These are phyloP conservation scores for Oostethus manadensis DNA, from an alignment of 2,113 vertebrate genomes.

Conservation along the genomic window DNA sequence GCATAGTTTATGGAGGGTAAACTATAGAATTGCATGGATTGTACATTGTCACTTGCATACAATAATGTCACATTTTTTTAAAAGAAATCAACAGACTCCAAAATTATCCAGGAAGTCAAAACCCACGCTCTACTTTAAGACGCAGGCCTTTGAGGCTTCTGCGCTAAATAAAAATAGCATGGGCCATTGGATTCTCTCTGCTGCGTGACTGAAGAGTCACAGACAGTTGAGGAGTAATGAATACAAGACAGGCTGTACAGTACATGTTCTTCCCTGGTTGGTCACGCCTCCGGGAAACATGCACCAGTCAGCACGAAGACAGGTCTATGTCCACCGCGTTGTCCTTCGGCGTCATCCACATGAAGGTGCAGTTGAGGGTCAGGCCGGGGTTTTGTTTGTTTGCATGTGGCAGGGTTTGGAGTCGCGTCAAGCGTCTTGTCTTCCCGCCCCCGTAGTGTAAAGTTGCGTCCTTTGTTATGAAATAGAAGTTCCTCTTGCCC, in stretches of 20 bases:
- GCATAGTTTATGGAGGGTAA: too few species aligned
- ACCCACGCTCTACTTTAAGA: neutral
- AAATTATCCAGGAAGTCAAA: too few species aligned
- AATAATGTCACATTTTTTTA: too few species aligned
- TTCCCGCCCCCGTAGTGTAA: neutral
- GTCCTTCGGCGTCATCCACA: neutral
- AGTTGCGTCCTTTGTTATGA: neutral
- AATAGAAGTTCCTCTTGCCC: neutral
- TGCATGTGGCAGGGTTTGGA: constrained; percentile 4
- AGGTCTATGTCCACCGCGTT: neutral
- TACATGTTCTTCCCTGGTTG: neutral
- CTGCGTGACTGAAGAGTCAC: neutral
- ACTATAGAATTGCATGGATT: too few species aligned
- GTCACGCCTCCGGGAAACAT: neutral
- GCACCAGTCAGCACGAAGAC: neutral
- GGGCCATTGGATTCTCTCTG: neutral
- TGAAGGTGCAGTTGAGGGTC: constrained; percentile 14
- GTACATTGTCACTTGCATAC: too few species aligned
- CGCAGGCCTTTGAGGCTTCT: neutral
- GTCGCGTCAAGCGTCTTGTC: neutral
- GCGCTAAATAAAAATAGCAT: neutral
- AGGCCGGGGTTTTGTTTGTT: constrained; percentile 24
- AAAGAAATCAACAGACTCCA: neutral
- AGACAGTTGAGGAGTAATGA: neutral
- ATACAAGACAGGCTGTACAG: neutral